Base-by-base conservation (phyloP, 1,140 invertebrate species). In the Doryteuthis pealeii region DNA sequence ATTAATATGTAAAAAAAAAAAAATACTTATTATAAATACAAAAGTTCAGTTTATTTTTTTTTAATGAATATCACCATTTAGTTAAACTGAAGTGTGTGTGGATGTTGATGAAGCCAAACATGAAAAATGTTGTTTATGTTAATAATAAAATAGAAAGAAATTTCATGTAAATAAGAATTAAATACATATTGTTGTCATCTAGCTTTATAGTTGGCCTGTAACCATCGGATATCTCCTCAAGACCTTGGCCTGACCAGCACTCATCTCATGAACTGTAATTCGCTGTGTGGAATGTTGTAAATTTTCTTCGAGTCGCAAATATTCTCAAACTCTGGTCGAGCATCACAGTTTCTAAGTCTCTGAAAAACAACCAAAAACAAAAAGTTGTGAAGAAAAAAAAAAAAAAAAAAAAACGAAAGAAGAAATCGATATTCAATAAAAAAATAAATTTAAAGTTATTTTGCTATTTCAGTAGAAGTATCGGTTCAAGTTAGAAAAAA, bases 191-290 rank as follows among this genome's bases (percentile, higher is more conserved):
- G 12, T 12, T 49, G 12, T 66, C 65, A 66, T 66, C 30, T 66
- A 14, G 65, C 65, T 70, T 31, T 76, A 58, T 74, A 68, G 32
- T 78, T 72, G 28, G 83, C 76, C 69, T 80, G 73, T 28, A 85
- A 70, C 84, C 84, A 85, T 30, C 78, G 76, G 18, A 30, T 26
- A 85, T 77, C 10, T 79, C 76, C 30, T 78, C 77, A 22, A 85
- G 74, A 49, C 81, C 79, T 40, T 79, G 67, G 14, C 83, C 84
- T 54, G 78, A 78, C 67, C 78, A 79, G 80, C 81, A 80, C 84
- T 85, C 10, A 77, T 76, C 71, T 84, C 82, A 15, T 84, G 26
- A 22, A 84, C 58, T 15, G 68, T 77, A 22, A 85, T 77, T 70
- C 78, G 74, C 54, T 82, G 82, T 28, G 70, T 73, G 45, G 79